Base-by-base conservation (phyloP, 2,888 invertebrate species). In the Drosophila parthenogenetica region DNA sequence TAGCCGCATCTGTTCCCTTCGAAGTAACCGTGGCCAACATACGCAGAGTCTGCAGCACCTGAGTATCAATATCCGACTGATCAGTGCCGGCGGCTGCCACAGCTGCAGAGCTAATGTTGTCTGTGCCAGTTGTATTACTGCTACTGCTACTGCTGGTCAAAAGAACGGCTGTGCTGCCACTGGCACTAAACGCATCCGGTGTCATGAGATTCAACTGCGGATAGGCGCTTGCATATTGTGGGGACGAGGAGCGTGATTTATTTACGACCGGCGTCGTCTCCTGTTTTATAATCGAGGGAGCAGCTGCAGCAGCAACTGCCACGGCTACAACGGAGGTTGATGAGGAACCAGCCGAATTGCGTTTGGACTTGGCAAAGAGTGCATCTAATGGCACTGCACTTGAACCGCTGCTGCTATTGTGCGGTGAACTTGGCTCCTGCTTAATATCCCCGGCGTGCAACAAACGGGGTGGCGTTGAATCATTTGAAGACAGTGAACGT, bases 131-230 rank as follows among this genome's bases (percentile, higher is more conserved):
- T 32, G 73, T 43, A 13, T 19, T 69, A 19, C 69, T 58, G 35
- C 29, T 61, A 16, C 46, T 54, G 50, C 48, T 88, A 40, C 55
- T 73, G 55, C 81, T 68, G 22, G 80, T 49, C 43, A 84, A 53
- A 25, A 65, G 70, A 17, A 72, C 69, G 40, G 76, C 55, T 11
- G 79, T 39, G 7, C 63, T 37, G n/a, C 25, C 42, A 35, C 48
- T 85, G 1, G 95, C 94, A 70, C 94, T 94, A 81, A 98, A 98
- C 16, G 97, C 97, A 89, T 97, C 97, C 0, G 98, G 97, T 0
- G 97, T 97, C 95, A 97, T 96, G 25, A 97, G 93, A 87, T 95
- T 97, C 22, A 96, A 92, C 29, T 93, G 93, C 10, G 92, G 90
- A 66, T 90, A 93, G 19, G 69, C 79, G 37, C 74, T 77, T 22